Evolutionary conservation across 2,113 vertebrate species (phyloP).

Genomic region (Protobothrops flavoviridis): DNA sequence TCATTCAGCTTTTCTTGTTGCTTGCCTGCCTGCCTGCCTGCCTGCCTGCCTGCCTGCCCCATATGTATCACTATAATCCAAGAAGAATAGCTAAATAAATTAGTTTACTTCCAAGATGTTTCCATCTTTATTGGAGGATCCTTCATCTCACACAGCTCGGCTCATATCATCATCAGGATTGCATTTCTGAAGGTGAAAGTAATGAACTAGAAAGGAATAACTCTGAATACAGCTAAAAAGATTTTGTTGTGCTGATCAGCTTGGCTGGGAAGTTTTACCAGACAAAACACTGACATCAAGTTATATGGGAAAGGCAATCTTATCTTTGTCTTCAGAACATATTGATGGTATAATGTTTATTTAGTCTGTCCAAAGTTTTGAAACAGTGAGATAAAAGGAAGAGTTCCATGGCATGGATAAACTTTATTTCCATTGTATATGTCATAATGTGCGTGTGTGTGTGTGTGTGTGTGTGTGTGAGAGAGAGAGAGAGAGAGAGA

Average conservation of each 20-base stretch:
- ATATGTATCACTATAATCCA: not conserved
- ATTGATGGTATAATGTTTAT: not conserved
- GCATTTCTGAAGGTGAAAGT: not conserved
- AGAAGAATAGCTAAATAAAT: not conserved
- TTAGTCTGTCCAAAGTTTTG: not conserved
- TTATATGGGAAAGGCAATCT: not conserved
- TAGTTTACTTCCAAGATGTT: not conserved
- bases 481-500: no score
- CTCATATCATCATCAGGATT: not conserved
- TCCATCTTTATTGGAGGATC: not conserved
- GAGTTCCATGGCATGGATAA: not conserved
- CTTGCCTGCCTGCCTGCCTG: not conserved
- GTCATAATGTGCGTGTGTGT: not conserved
- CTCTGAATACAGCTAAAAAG: not conserved
- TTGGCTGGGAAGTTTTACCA: not conserved
- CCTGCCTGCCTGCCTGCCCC: not conserved
- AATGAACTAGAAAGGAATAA: not conserved
- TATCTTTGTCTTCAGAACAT: not conserved
- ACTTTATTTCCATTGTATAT: not conserved
- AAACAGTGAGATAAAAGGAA: not conserved
- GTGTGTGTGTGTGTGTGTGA: no score
- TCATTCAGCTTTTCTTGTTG: not conserved
- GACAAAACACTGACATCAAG: not conserved
- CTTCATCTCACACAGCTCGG: not conserved
- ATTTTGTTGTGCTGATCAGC: not conserved